Base-by-base conservation (phyloP, 2,113 vertebrate genomes). In the Todiramphus saurophagus region DNA sequence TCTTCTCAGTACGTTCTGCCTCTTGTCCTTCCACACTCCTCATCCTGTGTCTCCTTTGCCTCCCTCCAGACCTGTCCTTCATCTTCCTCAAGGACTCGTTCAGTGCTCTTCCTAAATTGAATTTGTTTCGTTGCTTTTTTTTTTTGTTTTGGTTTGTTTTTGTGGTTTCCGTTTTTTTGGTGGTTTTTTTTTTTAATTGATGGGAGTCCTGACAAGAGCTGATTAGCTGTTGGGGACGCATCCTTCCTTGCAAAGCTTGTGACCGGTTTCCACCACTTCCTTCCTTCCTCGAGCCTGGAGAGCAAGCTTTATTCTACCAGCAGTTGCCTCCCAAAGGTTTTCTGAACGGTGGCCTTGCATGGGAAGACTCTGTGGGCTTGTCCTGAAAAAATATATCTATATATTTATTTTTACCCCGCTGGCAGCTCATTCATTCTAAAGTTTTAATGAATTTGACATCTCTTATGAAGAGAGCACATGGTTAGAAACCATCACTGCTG, bases 361-460 rank as follows among this genome's bases (percentile, higher is more conserved):
- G 76, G 68, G 88, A 75, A 56, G 23, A 55, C 88, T 50, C 92
- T 9, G 13, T 31, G 88, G 87, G 83, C 90, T 92, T 23, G 63
- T 88, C 96, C 90, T 92, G 56, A 13, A 43, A 43, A 43, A 43
- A 43, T 16, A 83, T 94, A 41, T 2, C 8, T 64, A 30, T 28
- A 41, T 37, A 24, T 60, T 18, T 28, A 12, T 37, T 72, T 44
- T 44, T 39, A 62, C 60, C 37, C 18, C 25, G 50, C 35, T 67
- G 72, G 82, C 87, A 94, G 56, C 85, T 86, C 75, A 5, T 51
- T 74, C 69, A 17, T 87, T 67, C 67, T 83, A 9, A 93, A 96
- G 72, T 74, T 88, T 94, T 93, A 63, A 97, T 94, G 93, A 89
- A 60, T 77, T 92, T 90, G 75, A 89, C 92, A 92, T 83, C 56